phyloP scores from a whole-genome alignment of 2,113 vertebrate species.

The Microcebus tavaratra region DNA sequence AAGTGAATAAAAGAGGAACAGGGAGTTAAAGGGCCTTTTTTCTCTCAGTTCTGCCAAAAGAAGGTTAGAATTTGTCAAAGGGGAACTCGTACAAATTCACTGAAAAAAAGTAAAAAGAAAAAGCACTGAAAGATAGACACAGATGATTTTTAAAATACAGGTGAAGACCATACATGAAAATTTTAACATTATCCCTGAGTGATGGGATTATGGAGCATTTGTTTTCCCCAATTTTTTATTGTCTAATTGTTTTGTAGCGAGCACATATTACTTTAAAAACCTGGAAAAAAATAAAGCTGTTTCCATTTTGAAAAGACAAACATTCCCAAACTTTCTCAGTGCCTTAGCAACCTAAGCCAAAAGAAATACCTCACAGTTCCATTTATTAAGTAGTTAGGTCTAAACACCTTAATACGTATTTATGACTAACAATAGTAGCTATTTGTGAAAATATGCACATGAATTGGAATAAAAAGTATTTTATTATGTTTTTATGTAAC shows the following conservation, averaged over 20 bases:
- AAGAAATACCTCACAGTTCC: background rate
- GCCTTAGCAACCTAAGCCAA: background rate
- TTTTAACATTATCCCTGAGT: slow-evolving; percentile 1
- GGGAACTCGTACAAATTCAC: background rate
- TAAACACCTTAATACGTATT: background rate
- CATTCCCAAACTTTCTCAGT: background rate
- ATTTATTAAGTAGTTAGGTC: background rate
- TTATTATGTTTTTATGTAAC: background rate
- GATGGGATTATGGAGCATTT: slow-evolving; percentile 1
- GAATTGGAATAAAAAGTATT: background rate
- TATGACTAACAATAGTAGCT: background rate
- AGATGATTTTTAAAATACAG: background rate
- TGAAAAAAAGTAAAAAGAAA: background rate
- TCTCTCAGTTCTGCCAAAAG: background rate
- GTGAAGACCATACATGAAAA: background rate
- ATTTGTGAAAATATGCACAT: background rate
- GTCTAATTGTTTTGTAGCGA: slow-evolving; percentile 13
- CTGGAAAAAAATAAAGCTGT: background rate
- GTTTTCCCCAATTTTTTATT: background rate
- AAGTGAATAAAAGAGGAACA: background rate
- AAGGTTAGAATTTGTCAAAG: background rate
- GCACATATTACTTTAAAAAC: background rate
- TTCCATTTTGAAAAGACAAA: slow-evolving; percentile 12
- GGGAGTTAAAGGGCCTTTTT: background rate
- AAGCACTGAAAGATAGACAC: background rate